Evolutionary conservation across 1,140 invertebrate genomes (phyloP).

Genomic region (Leptinotarsa defecta): DNA sequence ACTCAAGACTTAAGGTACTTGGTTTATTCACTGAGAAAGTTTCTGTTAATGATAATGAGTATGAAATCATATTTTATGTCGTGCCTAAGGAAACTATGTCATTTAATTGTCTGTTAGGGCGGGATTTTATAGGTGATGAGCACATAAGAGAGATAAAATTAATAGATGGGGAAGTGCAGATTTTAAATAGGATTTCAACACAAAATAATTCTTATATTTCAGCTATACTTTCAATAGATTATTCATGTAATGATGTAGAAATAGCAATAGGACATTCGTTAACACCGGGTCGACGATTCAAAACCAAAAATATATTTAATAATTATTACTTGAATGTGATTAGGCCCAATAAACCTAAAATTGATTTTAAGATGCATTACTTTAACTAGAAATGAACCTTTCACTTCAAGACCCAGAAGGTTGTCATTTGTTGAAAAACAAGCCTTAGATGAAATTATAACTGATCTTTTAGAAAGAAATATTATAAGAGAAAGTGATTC

Average conservation of each 20-base stretch:
- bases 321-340: not conserved
- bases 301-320: not conserved
- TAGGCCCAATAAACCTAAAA: not conserved
- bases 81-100: not conserved
- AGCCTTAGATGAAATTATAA: slow-evolving; percentile 24
- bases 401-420: slow-evolving; percentile 28
- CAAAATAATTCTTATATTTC: too few species aligned
- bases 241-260: too few species aligned
- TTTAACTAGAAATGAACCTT: slow-evolving; percentile 19
- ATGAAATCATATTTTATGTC: not conserved
- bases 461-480: slow-evolving; percentile 27
- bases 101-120: not conserved
- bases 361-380: slow-evolving; percentile 22
- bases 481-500: slow-evolving; percentile 46
- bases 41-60: not conserved
- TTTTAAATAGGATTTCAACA: not conserved
- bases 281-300: too few species aligned
- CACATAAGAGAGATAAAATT: not conserved
- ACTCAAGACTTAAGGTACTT: not conserved
- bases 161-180: not conserved
- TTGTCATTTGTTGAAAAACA: slow-evolving; percentile 29
- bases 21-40: not conserved
- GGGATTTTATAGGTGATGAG: not conserved
- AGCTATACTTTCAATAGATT: too few species aligned
- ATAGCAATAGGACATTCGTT: too few species aligned